phyloP scores from a whole-genome alignment of 2,113 vertebrate genomes.

The Coturnix japonica region DNA sequence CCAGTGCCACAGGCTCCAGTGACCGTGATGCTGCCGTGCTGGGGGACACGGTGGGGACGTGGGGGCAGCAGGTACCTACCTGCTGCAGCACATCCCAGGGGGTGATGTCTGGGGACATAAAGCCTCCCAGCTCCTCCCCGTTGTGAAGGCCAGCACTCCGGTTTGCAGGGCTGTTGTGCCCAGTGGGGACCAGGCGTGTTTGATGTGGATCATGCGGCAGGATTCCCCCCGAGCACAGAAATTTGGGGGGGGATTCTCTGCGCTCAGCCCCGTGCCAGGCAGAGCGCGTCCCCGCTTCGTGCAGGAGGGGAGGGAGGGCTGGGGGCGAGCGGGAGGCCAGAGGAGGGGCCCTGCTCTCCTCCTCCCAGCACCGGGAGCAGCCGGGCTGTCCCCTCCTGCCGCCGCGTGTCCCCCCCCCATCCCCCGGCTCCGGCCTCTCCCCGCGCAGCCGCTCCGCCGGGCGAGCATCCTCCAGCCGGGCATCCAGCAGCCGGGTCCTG shows the following conservation, averaged over 20 bases:
- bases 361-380: neutral
- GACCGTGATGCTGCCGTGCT: neutral
- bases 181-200: neutral
- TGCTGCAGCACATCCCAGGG: neutral
- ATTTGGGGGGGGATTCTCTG: neutral
- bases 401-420: neutral
- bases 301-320: slow-evolving; percentile 19
- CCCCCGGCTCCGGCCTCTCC: neutral
- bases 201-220: neutral
- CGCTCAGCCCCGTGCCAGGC: neutral
- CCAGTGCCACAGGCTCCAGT: neutral
- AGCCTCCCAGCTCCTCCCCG: neutral
- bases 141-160: neutral
- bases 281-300: neutral
- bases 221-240: neutral
- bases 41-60: accelerated
- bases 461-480: slow-evolving; percentile 29
- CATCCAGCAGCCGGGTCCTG: neutral
- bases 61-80: neutral
- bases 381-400: slow-evolving; percentile 15
- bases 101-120: accelerated
- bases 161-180: neutral
- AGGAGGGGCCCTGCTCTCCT: slow-evolving; percentile 19
- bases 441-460: neutral
- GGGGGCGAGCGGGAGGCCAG: neutral